Conservation (phyloP, 2,113 vertebrate genomes). For the Microcebus jonahi region DNA sequence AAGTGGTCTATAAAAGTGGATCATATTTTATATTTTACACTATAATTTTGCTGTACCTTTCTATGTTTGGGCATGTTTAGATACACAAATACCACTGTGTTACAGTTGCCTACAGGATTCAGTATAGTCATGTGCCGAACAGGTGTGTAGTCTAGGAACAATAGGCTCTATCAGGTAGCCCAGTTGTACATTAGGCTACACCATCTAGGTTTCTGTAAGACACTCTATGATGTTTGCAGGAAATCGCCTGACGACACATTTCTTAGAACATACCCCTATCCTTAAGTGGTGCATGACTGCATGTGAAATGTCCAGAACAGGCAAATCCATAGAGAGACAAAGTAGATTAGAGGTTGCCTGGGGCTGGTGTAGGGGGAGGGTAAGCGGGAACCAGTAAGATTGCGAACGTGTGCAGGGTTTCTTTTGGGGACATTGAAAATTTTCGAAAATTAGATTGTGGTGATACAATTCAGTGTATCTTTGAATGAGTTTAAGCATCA, state of each 20-base stretch:
- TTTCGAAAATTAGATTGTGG: not conserved
- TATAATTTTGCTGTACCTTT: not conserved
- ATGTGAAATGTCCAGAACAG: not conserved
- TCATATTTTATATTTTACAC: not conserved
- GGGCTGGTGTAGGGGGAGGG: too few species aligned
- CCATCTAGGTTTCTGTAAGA: not conserved
- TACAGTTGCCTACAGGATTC: not conserved
- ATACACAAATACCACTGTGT: not conserved
- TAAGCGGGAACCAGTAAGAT: not conserved
- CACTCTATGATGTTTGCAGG: not conserved
- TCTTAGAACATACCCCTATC: not conserved
- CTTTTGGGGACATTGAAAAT: not conserved
- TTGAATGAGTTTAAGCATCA: conserved; percentile 12
- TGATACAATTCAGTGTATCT: not conserved
- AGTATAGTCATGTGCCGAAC: not conserved
- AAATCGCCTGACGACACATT: not conserved
- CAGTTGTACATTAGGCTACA: not conserved
- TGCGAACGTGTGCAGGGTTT: not conserved
- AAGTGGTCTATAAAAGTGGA: not conserved
- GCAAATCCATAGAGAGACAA: not conserved
- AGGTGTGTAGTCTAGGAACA: not conserved
- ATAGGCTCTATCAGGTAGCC: not conserved
- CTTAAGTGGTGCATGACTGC: not conserved
- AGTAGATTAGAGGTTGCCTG: not conserved
- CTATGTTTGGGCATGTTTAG: not conserved